These are phyloP conservation scores for Drosophila kokeensis DNA, from an alignment of 2,888 invertebrate genomes.

Conservation along the genomic window DNA sequence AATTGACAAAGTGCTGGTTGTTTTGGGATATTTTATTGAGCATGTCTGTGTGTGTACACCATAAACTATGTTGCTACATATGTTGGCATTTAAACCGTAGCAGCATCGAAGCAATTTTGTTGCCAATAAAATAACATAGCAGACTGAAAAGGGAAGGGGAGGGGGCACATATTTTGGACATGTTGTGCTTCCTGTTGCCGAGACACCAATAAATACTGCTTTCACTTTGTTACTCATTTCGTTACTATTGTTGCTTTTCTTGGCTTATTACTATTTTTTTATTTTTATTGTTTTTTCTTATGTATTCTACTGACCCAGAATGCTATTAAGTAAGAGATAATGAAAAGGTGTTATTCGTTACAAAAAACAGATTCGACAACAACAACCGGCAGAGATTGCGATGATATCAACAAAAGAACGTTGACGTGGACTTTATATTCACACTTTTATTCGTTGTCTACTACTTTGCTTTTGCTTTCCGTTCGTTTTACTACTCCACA, in stretches of 20 bases:
- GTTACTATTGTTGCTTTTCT: neutral
- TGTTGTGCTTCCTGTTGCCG: neutral
- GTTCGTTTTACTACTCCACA: neutral
- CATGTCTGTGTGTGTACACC: neutral
- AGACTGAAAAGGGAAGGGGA: no score
- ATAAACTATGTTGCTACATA: neutral
- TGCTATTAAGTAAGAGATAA: conserved; percentile 41
- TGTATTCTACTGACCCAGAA: conserved; percentile 73
- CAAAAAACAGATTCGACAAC: conserved; percentile 2
- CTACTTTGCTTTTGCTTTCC: conserved; percentile 1
- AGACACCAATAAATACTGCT: conserved; percentile 17
- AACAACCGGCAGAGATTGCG: conserved; percentile 18
- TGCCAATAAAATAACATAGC: conserved; percentile 4
- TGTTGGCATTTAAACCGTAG: neutral
- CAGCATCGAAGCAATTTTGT: neutral
- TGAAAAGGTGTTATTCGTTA: conserved; percentile 20
- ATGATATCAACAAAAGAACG: conserved; percentile 17
- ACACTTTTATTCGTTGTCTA: neutral
- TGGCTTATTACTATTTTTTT: neutral
- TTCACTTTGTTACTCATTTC: conserved; percentile 37
- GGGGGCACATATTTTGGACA: neutral
- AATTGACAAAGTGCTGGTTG: neutral
- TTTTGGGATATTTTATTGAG: neutral
- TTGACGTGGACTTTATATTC: conserved; percentile 1
- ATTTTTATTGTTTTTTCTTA: conserved; percentile 3